Evolutionary conservation across 2,888 invertebrate genomes (phyloP), one percentile per base, ranked within the genome.

Genomic region (Xylophagus ater): DNA sequence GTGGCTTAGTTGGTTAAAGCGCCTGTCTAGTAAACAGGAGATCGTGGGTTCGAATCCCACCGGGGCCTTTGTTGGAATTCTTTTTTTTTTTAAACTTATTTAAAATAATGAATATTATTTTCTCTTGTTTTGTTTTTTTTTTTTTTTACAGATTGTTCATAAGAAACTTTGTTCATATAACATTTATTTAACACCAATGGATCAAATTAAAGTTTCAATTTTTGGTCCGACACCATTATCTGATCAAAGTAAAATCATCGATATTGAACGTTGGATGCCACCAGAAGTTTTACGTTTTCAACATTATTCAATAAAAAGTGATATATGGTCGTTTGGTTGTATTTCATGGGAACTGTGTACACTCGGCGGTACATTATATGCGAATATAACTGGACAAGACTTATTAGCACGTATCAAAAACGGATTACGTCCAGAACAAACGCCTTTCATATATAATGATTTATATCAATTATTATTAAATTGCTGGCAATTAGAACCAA

Each of bases 241-340:
- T 34, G 73, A 73, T 37, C 70, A 76, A 54, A 76, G 77, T 32
- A 60, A 79, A 55, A 76, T 77, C 32, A 72, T 80, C 2, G 85
- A 87, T 53, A 77, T 80, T 49, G 75, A 78, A 1, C 67, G 88
- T 29, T 88, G 87, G 87, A 76, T 76, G 6, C 78, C 88, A 0
- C 74, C 79, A 17, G 89, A 89, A 60, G 77, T 81, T 52, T 67
- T 87, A 46, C 73, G 76, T 20, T 75, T 76, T 51, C 76, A 75
- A 35, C 73, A 76, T 34, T 76, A 72, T 49, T 75, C 77, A n/a
- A 65, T 69, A 4, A 78, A 82, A 52, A 81, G 81, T 38, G 85
- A 87, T 53, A 72, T 85, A 4, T 89, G 88, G 88, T 81, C 86
- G 0, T 86, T 78, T 59, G 87, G 82, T 1, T 77, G 84, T 43